Conservation (phyloP, 2,888 invertebrate genomes). For the Labia minor region DNA sequence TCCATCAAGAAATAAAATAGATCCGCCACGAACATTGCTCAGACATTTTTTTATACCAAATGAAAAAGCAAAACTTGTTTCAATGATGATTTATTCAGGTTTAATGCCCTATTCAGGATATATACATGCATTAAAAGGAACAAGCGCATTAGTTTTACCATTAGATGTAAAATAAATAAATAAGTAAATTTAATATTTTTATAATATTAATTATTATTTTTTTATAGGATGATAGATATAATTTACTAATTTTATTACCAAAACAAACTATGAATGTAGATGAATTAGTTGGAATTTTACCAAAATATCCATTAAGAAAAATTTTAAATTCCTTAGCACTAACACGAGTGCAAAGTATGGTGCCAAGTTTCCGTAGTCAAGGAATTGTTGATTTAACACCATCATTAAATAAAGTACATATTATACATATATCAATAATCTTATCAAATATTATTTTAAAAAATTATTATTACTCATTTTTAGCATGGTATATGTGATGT, state of each 20-base stretch:
- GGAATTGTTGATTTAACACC: constrained; percentile 71
- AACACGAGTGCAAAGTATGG: constrained; percentile 61
- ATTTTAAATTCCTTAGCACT: constrained; percentile 57
- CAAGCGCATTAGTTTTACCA: neutral
- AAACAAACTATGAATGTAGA: constrained; percentile 48
- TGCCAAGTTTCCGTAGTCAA: constrained; percentile 69
- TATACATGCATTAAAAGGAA: neutral
- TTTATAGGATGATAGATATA: constrained; percentile 50
- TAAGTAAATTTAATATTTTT: neutral
- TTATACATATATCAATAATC: neutral
- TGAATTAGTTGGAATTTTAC: constrained; percentile 52
- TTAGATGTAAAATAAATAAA: neutral
- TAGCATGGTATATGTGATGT: constrained; percentile 67
- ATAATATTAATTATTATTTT: too few relatives aligned
- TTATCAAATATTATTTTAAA: neutral
- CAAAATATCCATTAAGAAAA: constrained; percentile 49
- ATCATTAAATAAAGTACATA: constrained; percentile 63
- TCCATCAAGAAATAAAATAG: neutral
- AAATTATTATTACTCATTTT: constrained; percentile 27
- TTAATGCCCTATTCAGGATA: neutral
- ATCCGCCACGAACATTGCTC: neutral
- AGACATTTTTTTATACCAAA: neutral
- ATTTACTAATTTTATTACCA: constrained; percentile 62
- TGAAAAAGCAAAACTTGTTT: neutral
- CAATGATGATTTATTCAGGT: neutral